Percentiles rank a stretch among this genome's conserved stretches.
These are phyloP conservation scores for Apeira syringaria DNA, from an alignment of 2,888 invertebrate genomes.

Conservation along the genomic window DNA sequence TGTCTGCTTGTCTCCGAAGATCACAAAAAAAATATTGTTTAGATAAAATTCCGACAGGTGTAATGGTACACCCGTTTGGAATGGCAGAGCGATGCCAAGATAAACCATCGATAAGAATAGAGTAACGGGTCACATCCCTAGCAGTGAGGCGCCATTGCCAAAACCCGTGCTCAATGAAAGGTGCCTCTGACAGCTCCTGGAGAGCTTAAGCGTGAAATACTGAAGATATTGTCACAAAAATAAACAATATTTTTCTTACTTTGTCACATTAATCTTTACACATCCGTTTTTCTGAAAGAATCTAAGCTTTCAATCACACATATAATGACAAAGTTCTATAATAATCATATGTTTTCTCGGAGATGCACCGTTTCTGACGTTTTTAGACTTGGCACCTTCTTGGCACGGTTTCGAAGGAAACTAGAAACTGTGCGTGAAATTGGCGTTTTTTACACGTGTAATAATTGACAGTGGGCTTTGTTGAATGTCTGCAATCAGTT, in stretches of 20 bases:
- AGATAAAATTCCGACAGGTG: constrained; percentile 26
- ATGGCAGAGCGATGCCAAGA: constrained; percentile 28
- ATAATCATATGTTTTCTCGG: constrained; percentile 34
- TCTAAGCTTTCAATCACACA: neutral
- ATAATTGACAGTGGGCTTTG: constrained; percentile 21
- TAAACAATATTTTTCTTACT: neutral
- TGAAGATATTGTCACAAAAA: constrained; percentile 3
- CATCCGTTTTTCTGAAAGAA: neutral
- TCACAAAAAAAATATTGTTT: constrained; percentile 7
- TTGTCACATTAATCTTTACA: constrained; percentile 4
- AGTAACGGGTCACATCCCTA: constrained; percentile 37
- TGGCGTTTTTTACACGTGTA: constrained; percentile 25
- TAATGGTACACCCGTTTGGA: constrained; percentile 29
- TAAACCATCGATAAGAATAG: constrained; percentile 32
- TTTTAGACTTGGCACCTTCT: constrained; percentile 57
- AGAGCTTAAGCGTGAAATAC: constrained; percentile 13
- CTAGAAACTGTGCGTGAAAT: constrained; percentile 30
- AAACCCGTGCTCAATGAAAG: constrained; percentile 60
- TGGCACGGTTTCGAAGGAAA: constrained; percentile 26
- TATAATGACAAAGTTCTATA: constrained; percentile 2
- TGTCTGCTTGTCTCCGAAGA: constrained; percentile 18
- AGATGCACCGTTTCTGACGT: constrained; percentile 47
- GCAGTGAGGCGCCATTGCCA: constrained; percentile 65
- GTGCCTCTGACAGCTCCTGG: constrained; percentile 48
- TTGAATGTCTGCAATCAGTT: constrained; percentile 11